Evolutionary conservation across 2,797 vertebrate genomes (phyloP).

Genomic region (Odontamblyopus lacepedii): DNA sequence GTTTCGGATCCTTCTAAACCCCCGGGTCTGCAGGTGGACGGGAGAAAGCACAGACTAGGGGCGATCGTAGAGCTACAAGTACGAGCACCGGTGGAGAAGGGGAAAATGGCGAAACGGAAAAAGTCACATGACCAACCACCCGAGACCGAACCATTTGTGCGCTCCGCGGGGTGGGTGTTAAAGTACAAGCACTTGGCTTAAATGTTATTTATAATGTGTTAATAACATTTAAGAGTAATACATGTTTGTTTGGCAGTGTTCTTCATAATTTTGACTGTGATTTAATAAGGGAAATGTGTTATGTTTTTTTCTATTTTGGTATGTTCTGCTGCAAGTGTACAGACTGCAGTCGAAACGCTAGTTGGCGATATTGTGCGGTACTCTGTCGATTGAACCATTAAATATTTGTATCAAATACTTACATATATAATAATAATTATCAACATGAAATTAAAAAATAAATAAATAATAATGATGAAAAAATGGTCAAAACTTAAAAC

Average conservation of each 20-base stretch:
- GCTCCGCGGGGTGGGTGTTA: conserved; percentile 46
- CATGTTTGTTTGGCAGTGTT: accelerated
- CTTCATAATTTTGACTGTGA: accelerated
- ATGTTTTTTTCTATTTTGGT: conserved; percentile 45
- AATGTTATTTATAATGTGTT: neutral
- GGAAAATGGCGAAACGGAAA: conserved; percentile 93
- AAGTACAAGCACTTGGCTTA: neutral
- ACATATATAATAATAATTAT: neutral
- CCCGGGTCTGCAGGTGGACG: conserved; percentile 32
- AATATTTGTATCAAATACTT: conserved; percentile 10
- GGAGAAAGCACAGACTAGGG: conserved; percentile 31
- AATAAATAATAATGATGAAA: neutral
- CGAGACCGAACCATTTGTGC: conserved; percentile 52
- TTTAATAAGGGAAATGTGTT: neutral
- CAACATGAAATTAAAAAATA: neutral
- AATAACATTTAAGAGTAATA: accelerated
- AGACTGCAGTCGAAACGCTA: conserved; percentile 63
- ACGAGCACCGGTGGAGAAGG: conserved; percentile 81
- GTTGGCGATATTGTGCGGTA: conserved; percentile 27
- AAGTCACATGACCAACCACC: conserved; percentile 76
- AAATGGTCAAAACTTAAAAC: neutral
- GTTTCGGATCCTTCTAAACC: conserved; percentile 15
- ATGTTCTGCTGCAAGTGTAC: conserved; percentile 72
- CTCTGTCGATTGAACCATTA: conserved; percentile 36
- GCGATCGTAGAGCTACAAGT: conserved; percentile 36